phyloP scores from a whole-genome alignment of 2,113 vertebrate genomes.

The Apistogramma diplotaenia region DNA sequence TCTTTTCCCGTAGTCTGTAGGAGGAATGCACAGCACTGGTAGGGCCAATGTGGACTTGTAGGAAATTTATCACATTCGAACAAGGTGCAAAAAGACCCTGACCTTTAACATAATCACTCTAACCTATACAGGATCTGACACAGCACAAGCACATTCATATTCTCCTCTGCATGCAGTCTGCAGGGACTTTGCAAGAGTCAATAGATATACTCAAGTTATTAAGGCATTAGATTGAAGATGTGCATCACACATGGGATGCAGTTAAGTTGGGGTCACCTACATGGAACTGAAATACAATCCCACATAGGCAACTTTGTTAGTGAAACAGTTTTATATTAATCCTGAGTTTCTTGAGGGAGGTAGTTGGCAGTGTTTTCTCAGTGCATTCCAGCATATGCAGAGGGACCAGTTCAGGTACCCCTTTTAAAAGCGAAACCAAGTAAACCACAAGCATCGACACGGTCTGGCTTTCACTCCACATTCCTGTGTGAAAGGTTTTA shows the following conservation, averaged over 20 bases:
- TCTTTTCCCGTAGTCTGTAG: neutral
- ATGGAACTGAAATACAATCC: neutral
- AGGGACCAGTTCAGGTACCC: slow-evolving; percentile 9
- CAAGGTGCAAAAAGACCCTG: slow-evolving; percentile 43
- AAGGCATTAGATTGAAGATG: slow-evolving; percentile 30
- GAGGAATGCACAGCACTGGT: slow-evolving; percentile 30
- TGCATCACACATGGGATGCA: slow-evolving; percentile 5
- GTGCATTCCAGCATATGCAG: neutral
- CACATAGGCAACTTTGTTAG: neutral
- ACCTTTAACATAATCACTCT: slow-evolving; percentile 60
- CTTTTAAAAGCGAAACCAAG: slow-evolving; percentile 27
- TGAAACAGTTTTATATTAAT: neutral
- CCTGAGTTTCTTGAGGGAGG: neutral
- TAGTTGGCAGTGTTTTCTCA: neutral
- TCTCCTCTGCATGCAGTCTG: slow-evolving; percentile 1
- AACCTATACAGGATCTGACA: slow-evolving; percentile 47
- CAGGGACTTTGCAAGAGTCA: slow-evolving; percentile 19
- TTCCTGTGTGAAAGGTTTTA: neutral
- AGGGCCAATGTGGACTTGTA: slow-evolving; percentile 17
- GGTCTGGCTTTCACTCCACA: neutral
- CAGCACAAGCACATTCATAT: slow-evolving; percentile 8
- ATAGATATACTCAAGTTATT: slow-evolving; percentile 29
- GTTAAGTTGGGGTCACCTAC: neutral
- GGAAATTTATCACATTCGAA: slow-evolving; percentile 55
- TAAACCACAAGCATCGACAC: slow-evolving; percentile 11